Conservation (phyloP, 2,113 vertebrate species). For the Gnathonemus longibarbis region DNA sequence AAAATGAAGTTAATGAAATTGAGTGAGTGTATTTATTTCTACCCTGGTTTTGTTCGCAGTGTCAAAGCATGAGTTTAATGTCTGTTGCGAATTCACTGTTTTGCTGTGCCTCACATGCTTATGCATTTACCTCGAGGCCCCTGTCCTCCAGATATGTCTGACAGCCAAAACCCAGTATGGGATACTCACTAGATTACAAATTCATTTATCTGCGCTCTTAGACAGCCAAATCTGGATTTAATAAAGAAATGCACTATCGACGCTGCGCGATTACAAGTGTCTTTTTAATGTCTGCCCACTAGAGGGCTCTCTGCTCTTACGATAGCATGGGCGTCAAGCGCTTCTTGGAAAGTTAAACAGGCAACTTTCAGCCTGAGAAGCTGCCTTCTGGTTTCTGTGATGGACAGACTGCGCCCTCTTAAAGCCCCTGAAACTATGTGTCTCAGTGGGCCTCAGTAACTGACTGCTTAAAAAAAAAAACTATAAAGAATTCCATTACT, state of each 20-base stretch:
- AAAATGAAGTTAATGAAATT: not conserved
- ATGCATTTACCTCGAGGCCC: constrained; percentile 63
- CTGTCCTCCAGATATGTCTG: constrained; percentile 64
- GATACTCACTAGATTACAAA: constrained; percentile 70
- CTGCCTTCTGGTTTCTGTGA: not conserved
- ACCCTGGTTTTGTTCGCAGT: not conserved
- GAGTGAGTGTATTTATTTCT: not conserved
- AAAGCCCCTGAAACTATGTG: not conserved
- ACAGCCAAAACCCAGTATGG: constrained; percentile 67
- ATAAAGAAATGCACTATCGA: constrained; percentile 64
- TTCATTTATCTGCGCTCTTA: constrained; percentile 72
- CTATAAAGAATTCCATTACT: not conserved
- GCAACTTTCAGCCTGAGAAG: not conserved
- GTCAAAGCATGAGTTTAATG: constrained; percentile 24
- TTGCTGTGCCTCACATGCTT: constrained; percentile 61
- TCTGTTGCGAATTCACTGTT: constrained; percentile 54
- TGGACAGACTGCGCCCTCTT: not conserved
- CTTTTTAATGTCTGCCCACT: constrained; percentile 40
- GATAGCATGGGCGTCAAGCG: constrained; percentile 24
- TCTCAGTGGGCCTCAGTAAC: not conserved
- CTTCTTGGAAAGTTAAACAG: not conserved
- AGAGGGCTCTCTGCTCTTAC: constrained; percentile 60
- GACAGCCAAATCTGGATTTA: constrained; percentile 72
- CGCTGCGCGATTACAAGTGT: constrained; percentile 39
- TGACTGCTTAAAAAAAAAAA: not conserved